These are phyloP conservation scores for Rhynchopsitta pachyrhyncha DNA, from an alignment of 2,113 vertebrate genomes.

Conservation along the genomic window DNA sequence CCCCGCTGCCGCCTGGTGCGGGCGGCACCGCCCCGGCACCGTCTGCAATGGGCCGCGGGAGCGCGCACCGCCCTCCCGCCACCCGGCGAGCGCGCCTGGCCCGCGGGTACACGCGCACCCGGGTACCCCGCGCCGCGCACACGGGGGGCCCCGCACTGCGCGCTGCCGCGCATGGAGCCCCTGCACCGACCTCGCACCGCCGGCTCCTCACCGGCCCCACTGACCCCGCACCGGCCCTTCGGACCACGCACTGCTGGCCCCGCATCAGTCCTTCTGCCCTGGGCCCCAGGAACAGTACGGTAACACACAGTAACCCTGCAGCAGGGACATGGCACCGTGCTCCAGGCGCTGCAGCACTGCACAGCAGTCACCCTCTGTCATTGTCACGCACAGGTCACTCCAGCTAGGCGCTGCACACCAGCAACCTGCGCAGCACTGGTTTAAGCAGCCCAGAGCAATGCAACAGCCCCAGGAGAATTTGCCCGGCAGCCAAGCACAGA, in stretches of 20 bases:
- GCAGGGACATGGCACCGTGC: fast-evolving
- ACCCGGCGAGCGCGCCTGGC: not conserved
- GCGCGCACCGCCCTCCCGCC: not conserved
- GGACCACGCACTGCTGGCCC: not conserved
- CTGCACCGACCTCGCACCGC: not conserved
- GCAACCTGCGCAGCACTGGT: fast-evolving
- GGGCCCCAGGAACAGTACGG: not conserved
- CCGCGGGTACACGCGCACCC: not conserved
- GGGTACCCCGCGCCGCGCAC: no score
- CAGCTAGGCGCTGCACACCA: not conserved
- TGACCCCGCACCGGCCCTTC: not conserved
- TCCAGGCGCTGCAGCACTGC: fast-evolving
- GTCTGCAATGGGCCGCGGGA: not conserved
- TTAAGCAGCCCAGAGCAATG: not conserved
- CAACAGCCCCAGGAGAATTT: not conserved
- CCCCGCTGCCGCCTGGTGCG: no score
- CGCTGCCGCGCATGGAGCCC: not conserved
- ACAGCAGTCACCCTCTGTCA: not conserved
- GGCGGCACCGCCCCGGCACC: not conserved
- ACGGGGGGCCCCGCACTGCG: no score
- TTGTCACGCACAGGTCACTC: not conserved
- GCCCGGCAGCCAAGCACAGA: not conserved
- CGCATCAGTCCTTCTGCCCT: not conserved
- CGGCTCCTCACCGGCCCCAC: not conserved
- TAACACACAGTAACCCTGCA: not conserved